Base-by-base conservation (phyloP, 2,113 vertebrate genomes). In the Ranitomeya variabilis region DNA sequence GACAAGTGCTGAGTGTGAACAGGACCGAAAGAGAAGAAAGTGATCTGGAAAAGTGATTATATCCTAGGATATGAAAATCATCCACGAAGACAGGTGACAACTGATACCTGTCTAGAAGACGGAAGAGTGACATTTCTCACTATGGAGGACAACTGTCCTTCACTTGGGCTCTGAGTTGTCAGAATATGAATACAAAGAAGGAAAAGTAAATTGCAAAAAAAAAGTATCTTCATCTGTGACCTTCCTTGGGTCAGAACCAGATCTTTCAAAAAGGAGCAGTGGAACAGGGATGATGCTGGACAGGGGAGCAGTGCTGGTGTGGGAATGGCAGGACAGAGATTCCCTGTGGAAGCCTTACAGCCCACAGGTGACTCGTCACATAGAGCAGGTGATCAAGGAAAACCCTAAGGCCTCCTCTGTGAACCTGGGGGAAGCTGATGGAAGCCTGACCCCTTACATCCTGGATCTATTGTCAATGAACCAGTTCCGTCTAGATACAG, bases 391-490 rank as follows among this genome's bases (percentile, higher is more conserved):
- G 55, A 13, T 88, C 3, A 21, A 31, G 67, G 67, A 83, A 9
- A 88, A 80, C n/a, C 80, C 87, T 14, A 52, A 57, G 21, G 69
- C 87, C 21, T 83, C 18, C 18, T 88, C 87, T 3, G 80, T 88
- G 21, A 88, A 69, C 31, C 67, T 88, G 6, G 87, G 87, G 10
- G 80, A 88, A 60, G 87, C 87, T 19, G 87, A 88, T 73, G 55
- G 80, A 11, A 64, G 55, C 74, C 59, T 88, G 37, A 88, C 80
- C 31, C 71, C 80, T 1, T 83, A 83, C 37, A 83, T 88, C 37
- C 55, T 88, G 87, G 87, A 88, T 60, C 59, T 88, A 2, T 83
- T 88, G n/a, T 88, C 87, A 6, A 88, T 88, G 87, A 88, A 88
- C 80, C 87, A 88, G 71, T 88, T 88, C 45, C 69, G 80, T 23